phyloP scores from a whole-genome alignment of 2,113 vertebrate genomes.

The Oreochromis niloticus region DNA sequence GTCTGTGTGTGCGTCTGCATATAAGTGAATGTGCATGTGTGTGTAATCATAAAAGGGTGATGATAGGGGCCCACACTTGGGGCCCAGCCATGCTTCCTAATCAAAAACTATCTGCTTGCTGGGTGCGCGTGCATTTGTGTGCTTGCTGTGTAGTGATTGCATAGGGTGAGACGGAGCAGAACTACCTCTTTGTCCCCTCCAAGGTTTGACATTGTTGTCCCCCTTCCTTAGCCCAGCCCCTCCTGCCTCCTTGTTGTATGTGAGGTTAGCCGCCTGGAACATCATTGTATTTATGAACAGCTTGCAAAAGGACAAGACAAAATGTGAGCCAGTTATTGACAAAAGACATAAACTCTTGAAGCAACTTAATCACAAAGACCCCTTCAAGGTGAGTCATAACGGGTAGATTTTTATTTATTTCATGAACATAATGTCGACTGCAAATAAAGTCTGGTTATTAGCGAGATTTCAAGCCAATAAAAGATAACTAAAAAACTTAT shows the following conservation, averaged over 20 bases:
- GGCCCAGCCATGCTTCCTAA: constrained; percentile 23
- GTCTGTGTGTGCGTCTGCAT: constrained; percentile 1
- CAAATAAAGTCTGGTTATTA: background rate
- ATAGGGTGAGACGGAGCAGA: constrained; percentile 44
- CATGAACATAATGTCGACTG: background rate
- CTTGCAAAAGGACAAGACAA: background rate
- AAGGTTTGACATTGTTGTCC: constrained; percentile 30
- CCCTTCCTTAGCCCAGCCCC: background rate
- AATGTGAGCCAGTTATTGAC: background rate
- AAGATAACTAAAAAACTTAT: background rate
- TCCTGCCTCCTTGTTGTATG: background rate
- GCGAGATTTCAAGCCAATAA: background rate
- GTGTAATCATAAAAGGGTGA: constrained; percentile 37
- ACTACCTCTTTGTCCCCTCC: constrained; percentile 48
- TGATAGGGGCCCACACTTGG: constrained; percentile 47
- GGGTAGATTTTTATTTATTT: background rate
- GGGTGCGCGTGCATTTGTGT: background rate
- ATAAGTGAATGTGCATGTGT: constrained; percentile 27
- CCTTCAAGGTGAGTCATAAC: background rate
- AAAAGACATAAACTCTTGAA: background rate
- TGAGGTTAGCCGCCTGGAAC: constrained; percentile 27
- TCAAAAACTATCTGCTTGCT: constrained; percentile 32
- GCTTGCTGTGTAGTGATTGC: constrained; percentile 32
- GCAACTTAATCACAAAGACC: background rate
- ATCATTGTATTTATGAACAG: constrained; percentile 18